Conservation (phyloP, 2,113 vertebrate species). For the Scartelaos histophorus region DNA sequence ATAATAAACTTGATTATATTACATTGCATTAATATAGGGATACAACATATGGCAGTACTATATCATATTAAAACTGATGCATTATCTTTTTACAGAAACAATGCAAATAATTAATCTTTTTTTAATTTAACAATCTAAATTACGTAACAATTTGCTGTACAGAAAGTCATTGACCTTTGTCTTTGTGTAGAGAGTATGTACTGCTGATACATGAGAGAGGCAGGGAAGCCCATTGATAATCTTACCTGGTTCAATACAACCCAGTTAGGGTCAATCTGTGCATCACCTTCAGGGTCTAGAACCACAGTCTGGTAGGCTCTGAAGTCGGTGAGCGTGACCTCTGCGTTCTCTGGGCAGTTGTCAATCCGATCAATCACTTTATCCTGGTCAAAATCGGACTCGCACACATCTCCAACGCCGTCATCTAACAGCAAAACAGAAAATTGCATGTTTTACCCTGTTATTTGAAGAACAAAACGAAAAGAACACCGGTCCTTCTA, state of each 20-base stretch:
- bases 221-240: neutral
- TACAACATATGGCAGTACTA: neutral
- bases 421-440: conserved; percentile 76
- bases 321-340: conserved; percentile 97
- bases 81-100: neutral
- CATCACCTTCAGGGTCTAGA: conserved; percentile 95
- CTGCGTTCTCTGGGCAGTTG: conserved; percentile 95
- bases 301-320: conserved; percentile 97
- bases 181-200: neutral
- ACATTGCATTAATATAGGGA: neutral
- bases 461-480: neutral
- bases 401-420: conserved; percentile 91
- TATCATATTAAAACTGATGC: neutral
- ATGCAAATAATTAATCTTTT: neutral
- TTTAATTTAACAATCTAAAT: no score
- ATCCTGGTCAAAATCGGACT: conserved; percentile 96
- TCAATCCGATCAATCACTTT: conserved; percentile 94
- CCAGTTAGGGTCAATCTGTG: conserved; percentile 99
- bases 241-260: conserved; percentile 94
- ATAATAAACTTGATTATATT: neutral
- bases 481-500: neutral
- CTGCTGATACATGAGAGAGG: neutral
- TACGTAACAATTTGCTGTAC: neutral
- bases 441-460: neutral
- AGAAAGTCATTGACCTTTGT: neutral